Evolutionary conservation across 2,113 vertebrate genomes (phyloP), one percentile per base, ranked within the genome.

Genomic region (Leuciscus idus): DNA sequence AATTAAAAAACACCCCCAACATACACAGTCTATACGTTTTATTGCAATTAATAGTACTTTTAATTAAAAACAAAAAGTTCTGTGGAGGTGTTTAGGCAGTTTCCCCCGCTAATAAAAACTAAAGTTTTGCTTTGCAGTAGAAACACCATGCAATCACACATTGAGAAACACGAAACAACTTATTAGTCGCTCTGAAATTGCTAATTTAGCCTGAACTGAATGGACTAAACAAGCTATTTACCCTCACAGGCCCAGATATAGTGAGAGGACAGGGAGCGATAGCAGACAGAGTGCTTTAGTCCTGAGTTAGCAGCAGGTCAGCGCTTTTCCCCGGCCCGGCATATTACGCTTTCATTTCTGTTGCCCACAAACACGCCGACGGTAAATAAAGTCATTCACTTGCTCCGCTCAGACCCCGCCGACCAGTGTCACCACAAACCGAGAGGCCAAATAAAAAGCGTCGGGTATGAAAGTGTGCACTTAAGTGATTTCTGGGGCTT

Each of bases 401-500:
- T 23, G 64, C 19, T 57, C 19, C 0, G 15, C 52, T 21, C 62
- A 61, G 36, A 43, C 66, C 33, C 68, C 33, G 4, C 33, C 17
- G 68, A 23, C 70, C 36, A 43, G 36, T 43, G 68, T 43, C 68
- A 48, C 85, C 86, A 75, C 86, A 83, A 82, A 88, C 64, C 52
- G n/a, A 61, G 28, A 76, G 55, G 23, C 33, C 52, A 74, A 84
- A 81, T 81, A 80, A 90, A 93, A 70, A 88, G 87, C 82, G 68
- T 2, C 73, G n/a, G 46, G 1, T 5, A 76, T 76, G 73, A 77
- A 91, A 92, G 92, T 91, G 90, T 86, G 90, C 88, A 5, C 90
- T 83, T 91, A 87, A 90, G 88, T 91, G 91, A 91, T 91, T 92
- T 93, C 92, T 91, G 89, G 87, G 88, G 88, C 91, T 91, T 93